Conservation (phyloP, 2,888 invertebrate genomes). For the Parnassius mnemosyne region DNA sequence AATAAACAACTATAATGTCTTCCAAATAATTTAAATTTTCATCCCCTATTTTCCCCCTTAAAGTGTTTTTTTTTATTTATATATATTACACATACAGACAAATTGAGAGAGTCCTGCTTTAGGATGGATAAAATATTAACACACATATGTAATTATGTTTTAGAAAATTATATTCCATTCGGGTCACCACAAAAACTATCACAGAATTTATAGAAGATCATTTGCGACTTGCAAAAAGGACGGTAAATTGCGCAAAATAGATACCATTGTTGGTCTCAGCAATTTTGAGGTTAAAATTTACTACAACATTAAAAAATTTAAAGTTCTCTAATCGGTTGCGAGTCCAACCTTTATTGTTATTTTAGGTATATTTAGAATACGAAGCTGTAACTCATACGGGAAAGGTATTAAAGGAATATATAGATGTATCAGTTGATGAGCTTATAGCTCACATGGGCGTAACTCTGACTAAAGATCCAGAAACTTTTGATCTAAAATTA, state of each 20-base stretch:
- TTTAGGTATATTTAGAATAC: conserved; percentile 47
- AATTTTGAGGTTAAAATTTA: conserved; percentile 51
- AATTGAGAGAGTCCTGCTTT: too few relatives aligned
- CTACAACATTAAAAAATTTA: not conserved
- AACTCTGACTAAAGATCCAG: conserved; percentile 39
- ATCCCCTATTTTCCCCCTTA: too few relatives aligned
- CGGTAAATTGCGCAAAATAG: conserved; percentile 40
- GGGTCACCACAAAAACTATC: conserved; percentile 35
- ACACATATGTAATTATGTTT: not conserved
- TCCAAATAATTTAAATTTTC: too few relatives aligned
- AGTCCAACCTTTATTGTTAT: not conserved
- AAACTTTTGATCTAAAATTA: conserved; percentile 45
- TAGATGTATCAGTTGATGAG: conserved; percentile 52
- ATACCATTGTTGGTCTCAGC: conserved; percentile 55
- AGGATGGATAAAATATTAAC: too few relatives aligned
- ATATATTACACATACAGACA: too few relatives aligned
- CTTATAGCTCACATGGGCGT: conserved; percentile 48
- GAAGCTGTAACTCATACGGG: conserved; percentile 40
- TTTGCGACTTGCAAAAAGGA: conserved; percentile 44
- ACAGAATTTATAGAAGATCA: conserved; percentile 56
- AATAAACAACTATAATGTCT: too few relatives aligned
- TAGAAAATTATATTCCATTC: conserved; percentile 48
- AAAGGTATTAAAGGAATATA: conserved; percentile 35
- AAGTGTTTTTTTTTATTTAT: too few relatives aligned
- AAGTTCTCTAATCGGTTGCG: too few relatives aligned